phyloP scores from a whole-genome alignment of 2,888 invertebrate genomes.

The Autographa pulchrina region DNA sequence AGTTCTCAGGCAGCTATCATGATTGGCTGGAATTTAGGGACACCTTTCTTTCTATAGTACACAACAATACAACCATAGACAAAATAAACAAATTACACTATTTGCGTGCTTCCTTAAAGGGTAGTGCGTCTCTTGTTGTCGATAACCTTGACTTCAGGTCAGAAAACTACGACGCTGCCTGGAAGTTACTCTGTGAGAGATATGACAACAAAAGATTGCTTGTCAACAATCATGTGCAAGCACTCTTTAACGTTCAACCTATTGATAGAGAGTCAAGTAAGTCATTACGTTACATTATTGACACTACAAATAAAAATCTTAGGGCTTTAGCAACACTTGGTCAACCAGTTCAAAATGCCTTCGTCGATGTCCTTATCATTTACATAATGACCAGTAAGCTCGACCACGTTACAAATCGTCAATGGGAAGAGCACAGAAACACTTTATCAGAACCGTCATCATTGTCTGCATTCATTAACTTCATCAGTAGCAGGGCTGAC shows the following conservation, averaged over 20 bases:
- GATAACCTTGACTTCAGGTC: conserved; percentile 27
- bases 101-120: conserved; percentile 20
- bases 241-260: conserved; percentile 8
- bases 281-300: conserved; percentile 17
- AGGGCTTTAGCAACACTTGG: conserved; percentile 21
- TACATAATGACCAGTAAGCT: conserved; percentile 26
- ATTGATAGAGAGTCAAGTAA: conserved; percentile 14
- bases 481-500: conserved; percentile 10
- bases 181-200: conserved; percentile 24
- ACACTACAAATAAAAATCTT: conserved; percentile 22
- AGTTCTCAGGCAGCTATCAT: conserved; percentile 19
- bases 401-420: conserved; percentile 17
- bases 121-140: conserved; percentile 15
- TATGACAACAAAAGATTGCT: conserved; percentile 35
- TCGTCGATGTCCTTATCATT: conserved; percentile 22
- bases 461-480: background rate
- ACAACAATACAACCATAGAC: conserved; percentile 8
- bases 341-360: conserved; percentile 24
- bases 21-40: conserved; percentile 23
- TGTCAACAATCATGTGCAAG: conserved; percentile 24
- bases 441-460: conserved; percentile 12
- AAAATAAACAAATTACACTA: conserved; percentile 18
- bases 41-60: conserved; percentile 17
- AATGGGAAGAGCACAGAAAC: conserved; percentile 32
- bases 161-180: conserved; percentile 26